Base-by-base conservation (phyloP, 1,140 invertebrate species). In the Ips typographus region DNA sequence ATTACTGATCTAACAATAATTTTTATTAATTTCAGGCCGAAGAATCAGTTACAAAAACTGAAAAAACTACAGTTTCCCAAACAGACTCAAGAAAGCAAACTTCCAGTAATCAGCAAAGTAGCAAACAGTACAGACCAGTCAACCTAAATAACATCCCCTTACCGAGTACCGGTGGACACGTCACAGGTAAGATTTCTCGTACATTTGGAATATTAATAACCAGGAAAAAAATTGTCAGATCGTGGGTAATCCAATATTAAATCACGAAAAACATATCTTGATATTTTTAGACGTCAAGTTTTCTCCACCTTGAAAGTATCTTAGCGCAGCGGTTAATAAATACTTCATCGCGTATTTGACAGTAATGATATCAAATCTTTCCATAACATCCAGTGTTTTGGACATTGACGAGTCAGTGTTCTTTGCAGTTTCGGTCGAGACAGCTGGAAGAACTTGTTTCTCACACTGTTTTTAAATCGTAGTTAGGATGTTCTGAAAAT, bases 71-170 rank as follows among this genome's bases (percentile, higher is more conserved):
- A 41, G 64, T 73, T 42, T 72, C 73, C 41, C 70, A 76, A 56
- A 74, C 74, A 43, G 73, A 75, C 52, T 64, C 74, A 55, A 64
- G 74, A 63, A 74, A 70, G 64, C 72, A 73, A 73, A 8, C 77
- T 66, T 78, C 72, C 69, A 80, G 51, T 64, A 49, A 43, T 59
- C 41, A 60, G 64, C n/a, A 76, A 77, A 60, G 36, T 36, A 41
- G 7, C 6, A 78, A 81, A 8, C 82, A 78, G 41, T 92, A 87
- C 78, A 82, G 87, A 76, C 81, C 84, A 62, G 85, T 92, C 62
- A 84, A 88, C 70, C 81, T 92, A 66, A 86, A 89, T 77, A 89
- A 89, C 75, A 90, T 92, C 70, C 90, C 89, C 64, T 80, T 92
- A 70, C 90, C 90, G 68, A 86, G 87, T 38, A 87, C 87, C 73